A percentile compares a stretch with the other conserved stretches of the same genome.
phyloP scores from a whole-genome alignment of 2,888 invertebrate species.

The Caenorhabditis japonica region DNA sequence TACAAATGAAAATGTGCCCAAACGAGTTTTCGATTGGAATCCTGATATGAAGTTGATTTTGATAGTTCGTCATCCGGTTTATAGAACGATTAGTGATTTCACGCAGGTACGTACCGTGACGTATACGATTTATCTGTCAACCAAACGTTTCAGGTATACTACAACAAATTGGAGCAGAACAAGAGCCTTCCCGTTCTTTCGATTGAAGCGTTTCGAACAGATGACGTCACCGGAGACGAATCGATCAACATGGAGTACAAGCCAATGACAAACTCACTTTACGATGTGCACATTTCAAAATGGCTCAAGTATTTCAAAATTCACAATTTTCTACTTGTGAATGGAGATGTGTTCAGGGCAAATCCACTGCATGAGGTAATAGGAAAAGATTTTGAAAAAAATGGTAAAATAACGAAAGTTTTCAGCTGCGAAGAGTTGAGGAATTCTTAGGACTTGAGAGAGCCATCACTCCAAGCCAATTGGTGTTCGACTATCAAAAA shows the following conservation, averaged over 20 bases:
- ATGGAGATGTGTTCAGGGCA: constrained; percentile 91
- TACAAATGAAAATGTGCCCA: constrained; percentile 93
- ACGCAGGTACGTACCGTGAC: constrained; percentile 73
- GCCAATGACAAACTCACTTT: constrained; percentile 84
- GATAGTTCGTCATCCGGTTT: constrained; percentile 95
- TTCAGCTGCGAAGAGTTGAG: constrained; percentile 86
- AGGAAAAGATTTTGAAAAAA: too few species aligned
- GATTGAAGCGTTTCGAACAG: constrained; percentile 77
- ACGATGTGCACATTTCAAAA: constrained; percentile 88
- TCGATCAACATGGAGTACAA: constrained; percentile 78
- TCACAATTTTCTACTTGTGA: constrained; percentile 89
- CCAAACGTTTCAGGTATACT: constrained; percentile 71
- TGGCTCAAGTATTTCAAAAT: constrained; percentile 94
- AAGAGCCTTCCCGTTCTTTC: constrained; percentile 78
- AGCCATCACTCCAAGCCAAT: constrained; percentile 86
- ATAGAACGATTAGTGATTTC: constrained; percentile 82
- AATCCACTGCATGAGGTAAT: constrained; percentile 87
- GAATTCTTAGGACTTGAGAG: constrained; percentile 86
- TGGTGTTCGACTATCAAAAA: constrained; percentile 96
- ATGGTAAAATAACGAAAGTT: too few species aligned
- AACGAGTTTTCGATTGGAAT: constrained; percentile 93
- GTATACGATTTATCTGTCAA: too few species aligned
- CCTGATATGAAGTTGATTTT: constrained; percentile 90
- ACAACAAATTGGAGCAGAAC: constrained; percentile 71
- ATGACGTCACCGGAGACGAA: constrained; percentile 70